Percentiles rank a stretch among this genome's conserved stretches.
Evolutionary conservation across 2,113 vertebrate genomes (phyloP).

Genomic region (Dasypus novemcinctus): DNA sequence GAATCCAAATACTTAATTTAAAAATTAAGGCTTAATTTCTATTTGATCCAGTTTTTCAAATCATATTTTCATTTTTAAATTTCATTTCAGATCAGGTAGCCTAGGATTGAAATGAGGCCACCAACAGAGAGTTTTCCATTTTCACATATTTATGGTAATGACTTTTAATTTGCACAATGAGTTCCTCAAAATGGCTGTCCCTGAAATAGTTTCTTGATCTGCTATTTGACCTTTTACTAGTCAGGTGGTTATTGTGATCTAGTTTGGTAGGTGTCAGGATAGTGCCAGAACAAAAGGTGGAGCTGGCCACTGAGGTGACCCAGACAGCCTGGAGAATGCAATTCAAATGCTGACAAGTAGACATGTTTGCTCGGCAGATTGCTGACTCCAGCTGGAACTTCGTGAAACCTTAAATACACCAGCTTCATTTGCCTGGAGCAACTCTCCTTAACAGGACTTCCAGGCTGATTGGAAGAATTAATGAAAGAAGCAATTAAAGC

Average conservation of each 20-base stretch:
- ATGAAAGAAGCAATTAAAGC: constrained; percentile 77
- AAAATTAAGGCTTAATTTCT: constrained; percentile 7
- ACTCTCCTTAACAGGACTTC: constrained; percentile 67
- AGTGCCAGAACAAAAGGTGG: not conserved
- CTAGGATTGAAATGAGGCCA: not conserved
- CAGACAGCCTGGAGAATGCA: constrained; percentile 41
- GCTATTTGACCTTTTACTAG: not conserved
- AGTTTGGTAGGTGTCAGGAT: not conserved
- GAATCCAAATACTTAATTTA: constrained; percentile 10
- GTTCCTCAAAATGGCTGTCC: not conserved
- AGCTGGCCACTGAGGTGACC: not conserved
- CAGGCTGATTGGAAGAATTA: constrained; percentile 74
- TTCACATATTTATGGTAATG: not conserved
- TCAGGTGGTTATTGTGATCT: not conserved
- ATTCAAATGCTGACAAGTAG: not conserved
- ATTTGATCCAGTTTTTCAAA: not conserved
- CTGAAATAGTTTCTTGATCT: not conserved
- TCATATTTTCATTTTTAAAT: not conserved
- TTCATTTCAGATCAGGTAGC: constrained; percentile 3
- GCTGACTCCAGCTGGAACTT: constrained; percentile 11
- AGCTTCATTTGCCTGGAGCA: constrained; percentile 57
- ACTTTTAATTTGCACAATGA: constrained; percentile 24
- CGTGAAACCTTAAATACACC: constrained; percentile 50
- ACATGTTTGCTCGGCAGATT: constrained; percentile 42
- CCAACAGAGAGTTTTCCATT: not conserved